These are phyloP conservation scores for Drosophila rhopaloa DNA, from an alignment of 1,140 invertebrate species.

Conservation along the genomic window DNA sequence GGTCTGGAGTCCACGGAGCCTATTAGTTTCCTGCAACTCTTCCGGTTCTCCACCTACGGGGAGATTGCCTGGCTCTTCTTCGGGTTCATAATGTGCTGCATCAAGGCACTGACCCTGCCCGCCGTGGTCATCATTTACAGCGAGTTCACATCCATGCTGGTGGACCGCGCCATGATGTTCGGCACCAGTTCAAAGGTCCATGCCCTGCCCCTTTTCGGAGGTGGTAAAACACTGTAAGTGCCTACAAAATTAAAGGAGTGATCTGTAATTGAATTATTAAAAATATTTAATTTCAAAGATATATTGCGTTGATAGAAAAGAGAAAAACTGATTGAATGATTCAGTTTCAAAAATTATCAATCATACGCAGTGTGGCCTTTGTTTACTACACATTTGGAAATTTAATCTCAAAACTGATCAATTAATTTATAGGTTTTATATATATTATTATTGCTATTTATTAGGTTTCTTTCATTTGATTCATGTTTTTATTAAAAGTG, in stretches of 20 bases:
- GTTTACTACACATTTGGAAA: no score
- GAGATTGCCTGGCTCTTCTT: slow-evolving; percentile 86
- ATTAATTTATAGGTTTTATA: no score
- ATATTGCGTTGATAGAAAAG: no score
- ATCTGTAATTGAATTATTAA: no score
- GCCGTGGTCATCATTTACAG: slow-evolving; percentile 90
- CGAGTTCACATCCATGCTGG: slow-evolving; percentile 88
- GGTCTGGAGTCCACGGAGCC: slow-evolving; percentile 67
- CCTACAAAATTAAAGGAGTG: not conserved
- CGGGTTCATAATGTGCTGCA: slow-evolving; percentile 86
- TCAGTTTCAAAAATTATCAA: not conserved
- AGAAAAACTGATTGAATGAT: no score
- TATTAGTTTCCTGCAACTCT: slow-evolving; percentile 80
- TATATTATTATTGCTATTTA: no score
- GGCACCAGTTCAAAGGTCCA: slow-evolving; percentile 84
- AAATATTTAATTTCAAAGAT: no score
- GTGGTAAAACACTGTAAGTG: slow-evolving; percentile 86
- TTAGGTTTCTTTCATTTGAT: no score
- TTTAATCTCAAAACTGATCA: no score
- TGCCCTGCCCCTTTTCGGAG: slow-evolving; percentile 85
- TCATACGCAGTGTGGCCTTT: not conserved
- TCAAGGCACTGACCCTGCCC: slow-evolving; percentile 88
- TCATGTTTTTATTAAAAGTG: no score
- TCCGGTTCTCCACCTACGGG: slow-evolving; percentile 87
- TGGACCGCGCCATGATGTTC: slow-evolving; percentile 84